Conservation (phyloP, 2,113 vertebrate species). For the rabbit (Oryctolagus cuniculus) region DNA sequence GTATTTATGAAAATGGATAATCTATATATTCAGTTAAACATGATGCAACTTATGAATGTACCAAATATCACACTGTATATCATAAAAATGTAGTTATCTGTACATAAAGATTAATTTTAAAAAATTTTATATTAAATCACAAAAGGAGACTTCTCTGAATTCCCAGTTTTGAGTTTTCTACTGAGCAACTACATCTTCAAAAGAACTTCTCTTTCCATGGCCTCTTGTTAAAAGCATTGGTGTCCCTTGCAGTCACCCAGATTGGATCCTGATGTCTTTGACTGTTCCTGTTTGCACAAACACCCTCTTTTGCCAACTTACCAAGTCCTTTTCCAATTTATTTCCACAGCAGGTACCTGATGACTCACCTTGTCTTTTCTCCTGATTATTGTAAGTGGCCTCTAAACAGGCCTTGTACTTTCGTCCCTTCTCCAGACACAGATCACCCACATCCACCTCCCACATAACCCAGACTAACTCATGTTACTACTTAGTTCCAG, state of each 20-base stretch:
- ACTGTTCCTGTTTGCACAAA: conserved; percentile 25
- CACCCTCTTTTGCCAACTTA: neutral
- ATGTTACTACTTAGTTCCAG: neutral
- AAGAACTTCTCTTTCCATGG: neutral
- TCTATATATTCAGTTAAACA: too few relatives aligned
- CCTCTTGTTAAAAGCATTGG: neutral
- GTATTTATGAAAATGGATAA: too few relatives aligned
- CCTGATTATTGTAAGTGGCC: neutral
- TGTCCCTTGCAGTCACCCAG: neutral
- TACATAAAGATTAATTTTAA: neutral
- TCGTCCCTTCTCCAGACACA: neutral
- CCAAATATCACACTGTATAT: too few relatives aligned
- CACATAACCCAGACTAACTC: neutral
- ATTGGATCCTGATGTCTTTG: neutral
- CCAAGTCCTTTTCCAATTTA: conserved; percentile 8
- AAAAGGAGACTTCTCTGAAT: neutral
- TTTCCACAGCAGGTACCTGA: neutral
- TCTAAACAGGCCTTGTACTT: neutral
- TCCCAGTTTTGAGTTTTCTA: neutral
- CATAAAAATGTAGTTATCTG: too few relatives aligned
- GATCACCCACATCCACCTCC: neutral
- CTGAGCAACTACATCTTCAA: neutral
- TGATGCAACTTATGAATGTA: too few relatives aligned
- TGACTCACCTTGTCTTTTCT: neutral
- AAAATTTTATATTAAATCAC: neutral